Conservation (phyloP, 2,113 vertebrate species). For the Oriolus oriolus region DNA sequence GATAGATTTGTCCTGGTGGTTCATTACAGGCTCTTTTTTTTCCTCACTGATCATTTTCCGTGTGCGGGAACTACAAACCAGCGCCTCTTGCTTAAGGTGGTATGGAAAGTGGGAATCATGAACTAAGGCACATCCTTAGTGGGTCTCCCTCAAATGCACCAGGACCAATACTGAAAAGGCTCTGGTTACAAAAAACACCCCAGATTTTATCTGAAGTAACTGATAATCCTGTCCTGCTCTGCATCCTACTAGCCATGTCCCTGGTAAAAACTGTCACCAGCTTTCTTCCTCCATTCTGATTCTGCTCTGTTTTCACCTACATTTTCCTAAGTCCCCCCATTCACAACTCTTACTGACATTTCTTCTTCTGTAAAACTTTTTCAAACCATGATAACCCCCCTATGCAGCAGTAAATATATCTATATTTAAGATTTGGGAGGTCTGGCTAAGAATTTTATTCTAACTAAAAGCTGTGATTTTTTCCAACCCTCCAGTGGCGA, state of each 20-base stretch:
- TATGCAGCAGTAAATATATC: not conserved
- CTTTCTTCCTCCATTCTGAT: not conserved
- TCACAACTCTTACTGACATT: not conserved
- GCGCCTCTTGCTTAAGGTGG: not conserved
- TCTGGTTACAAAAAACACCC: accelerated
- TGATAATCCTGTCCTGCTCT: not conserved
- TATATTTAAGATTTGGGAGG: not conserved
- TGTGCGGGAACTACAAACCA: not conserved
- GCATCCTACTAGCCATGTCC: not conserved
- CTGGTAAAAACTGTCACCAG: not conserved
- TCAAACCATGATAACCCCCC: not conserved
- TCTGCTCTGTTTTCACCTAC: not conserved
- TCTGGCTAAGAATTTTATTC: not conserved
- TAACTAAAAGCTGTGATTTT: not conserved
- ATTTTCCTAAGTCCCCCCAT: not conserved
- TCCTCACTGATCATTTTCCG: not conserved
- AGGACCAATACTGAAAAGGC: not conserved
- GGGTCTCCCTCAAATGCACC: not conserved
- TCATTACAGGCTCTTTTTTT: not conserved
- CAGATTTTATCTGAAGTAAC: not conserved
- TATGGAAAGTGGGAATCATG: not conserved
- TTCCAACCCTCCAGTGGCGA: not conserved
- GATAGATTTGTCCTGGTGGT: not conserved
- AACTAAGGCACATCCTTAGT: not conserved
- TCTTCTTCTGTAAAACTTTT: not conserved